A percentile compares a stretch with the other conserved stretches of the same genome.
Conservation (phyloP, 2,888 invertebrate genomes). For the Margaritifera margaritifera region DNA sequence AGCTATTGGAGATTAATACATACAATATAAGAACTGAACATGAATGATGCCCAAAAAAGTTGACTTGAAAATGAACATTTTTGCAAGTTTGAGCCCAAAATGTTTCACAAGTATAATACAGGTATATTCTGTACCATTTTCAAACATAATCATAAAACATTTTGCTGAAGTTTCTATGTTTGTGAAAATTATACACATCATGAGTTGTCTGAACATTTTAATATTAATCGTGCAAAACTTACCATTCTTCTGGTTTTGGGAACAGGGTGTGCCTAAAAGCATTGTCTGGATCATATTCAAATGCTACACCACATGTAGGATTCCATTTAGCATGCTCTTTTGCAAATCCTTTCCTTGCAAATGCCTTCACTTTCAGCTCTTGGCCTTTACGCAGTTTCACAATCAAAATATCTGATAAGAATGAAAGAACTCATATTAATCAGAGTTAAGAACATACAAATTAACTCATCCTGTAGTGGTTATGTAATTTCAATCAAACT, state of each 20-base stretch:
- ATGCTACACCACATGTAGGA: constrained; percentile 97
- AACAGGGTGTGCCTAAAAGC: constrained; percentile 94
- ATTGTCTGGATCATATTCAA: constrained; percentile 99
- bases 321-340: constrained; percentile 99
- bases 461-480: background rate
- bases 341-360: constrained; percentile 95
- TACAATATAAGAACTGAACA: too few species aligned
- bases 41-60: too few species aligned
- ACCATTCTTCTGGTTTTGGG: constrained; percentile 98
- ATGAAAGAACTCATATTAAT: constrained; percentile 6
- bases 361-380: constrained; percentile 93
- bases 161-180: too few species aligned
- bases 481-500: background rate
- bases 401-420: constrained; percentile 78
- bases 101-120: too few species aligned
- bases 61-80: too few species aligned
- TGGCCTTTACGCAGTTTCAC: constrained; percentile 87
- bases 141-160: too few species aligned
- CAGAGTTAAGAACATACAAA: too few species aligned
- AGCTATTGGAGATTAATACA: too few species aligned
- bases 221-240: constrained; percentile 15
- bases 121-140: too few species aligned
- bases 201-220: too few species aligned
- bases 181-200: too few species aligned
- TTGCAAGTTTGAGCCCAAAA: too few species aligned